phyloP scores from a whole-genome alignment of 1,140 invertebrate genomes.

The Archivesica marissinica region DNA sequence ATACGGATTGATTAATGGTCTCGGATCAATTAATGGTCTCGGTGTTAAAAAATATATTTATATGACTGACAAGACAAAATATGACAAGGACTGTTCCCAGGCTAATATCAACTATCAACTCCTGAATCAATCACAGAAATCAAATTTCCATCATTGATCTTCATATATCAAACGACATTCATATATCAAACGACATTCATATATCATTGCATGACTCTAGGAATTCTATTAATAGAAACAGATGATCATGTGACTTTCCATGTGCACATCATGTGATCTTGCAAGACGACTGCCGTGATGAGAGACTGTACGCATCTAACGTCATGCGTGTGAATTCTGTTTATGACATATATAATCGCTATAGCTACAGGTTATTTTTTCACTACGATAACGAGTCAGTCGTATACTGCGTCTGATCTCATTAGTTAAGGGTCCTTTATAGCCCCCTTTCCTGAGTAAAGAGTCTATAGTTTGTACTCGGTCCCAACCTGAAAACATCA shows the following conservation, averaged over 20 bases:
- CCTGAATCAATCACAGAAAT: not conserved
- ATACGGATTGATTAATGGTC: not conserved
- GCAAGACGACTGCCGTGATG: conserved; percentile 33
- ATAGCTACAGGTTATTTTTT: conserved; percentile 93
- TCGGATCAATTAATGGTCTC: not conserved
- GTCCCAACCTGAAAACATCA: conserved; percentile 83
- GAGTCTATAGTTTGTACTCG: conserved; percentile 98
- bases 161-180: not conserved
- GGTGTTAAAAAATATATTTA: not conserved
- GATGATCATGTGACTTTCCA: conserved; percentile 32
- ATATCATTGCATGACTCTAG: not conserved
- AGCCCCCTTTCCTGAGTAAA: conserved; percentile 97
- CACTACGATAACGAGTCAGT: conserved; percentile 93
- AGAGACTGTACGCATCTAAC: conserved; percentile 68
- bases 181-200: not conserved
- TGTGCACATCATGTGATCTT: conserved; percentile 25
- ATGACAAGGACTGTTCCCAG: not conserved
- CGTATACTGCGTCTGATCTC: conserved; percentile 94
- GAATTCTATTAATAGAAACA: conserved; percentile 36
- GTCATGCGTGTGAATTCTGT: conserved; percentile 78
- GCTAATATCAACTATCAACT: not conserved
- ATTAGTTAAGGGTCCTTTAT: conserved; percentile 94
- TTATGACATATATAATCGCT: conserved; percentile 88
- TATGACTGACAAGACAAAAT: not conserved
- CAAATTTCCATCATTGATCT: not conserved